Conservation (phyloP, 1,140 invertebrate species). For the Cydia amplana region DNA sequence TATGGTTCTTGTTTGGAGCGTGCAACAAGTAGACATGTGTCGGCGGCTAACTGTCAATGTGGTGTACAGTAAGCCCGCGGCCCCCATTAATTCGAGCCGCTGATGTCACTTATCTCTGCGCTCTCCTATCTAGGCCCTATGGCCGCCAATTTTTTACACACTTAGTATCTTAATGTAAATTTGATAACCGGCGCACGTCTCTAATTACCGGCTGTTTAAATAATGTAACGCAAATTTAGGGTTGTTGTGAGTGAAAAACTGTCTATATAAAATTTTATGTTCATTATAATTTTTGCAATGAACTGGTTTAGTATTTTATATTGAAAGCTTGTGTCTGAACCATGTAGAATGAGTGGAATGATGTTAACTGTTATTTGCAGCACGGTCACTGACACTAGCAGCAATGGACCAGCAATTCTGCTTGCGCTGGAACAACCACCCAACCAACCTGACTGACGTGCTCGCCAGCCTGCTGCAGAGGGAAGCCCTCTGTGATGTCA, state of each 20-base stretch:
- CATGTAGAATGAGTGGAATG: constrained; percentile 38
- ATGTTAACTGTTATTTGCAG: constrained; percentile 60
- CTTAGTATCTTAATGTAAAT: constrained; percentile 65
- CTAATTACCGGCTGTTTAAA: constrained; percentile 61
- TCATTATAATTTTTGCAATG: constrained; percentile 39
- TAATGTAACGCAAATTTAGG: constrained; percentile 51
- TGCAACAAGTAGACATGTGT: constrained; percentile 81
- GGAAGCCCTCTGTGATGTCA: constrained; percentile 94
- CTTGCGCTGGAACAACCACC: constrained; percentile 96
- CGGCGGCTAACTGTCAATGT: constrained; percentile 79
- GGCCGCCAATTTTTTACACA: constrained; percentile 77
- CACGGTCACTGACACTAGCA: constrained; percentile 79
- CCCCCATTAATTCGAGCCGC: constrained; percentile 78
- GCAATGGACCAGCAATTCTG: constrained; percentile 96
- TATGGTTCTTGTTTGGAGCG: constrained; percentile 75
- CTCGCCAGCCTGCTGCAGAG: constrained; percentile 91
- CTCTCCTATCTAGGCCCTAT: constrained; percentile 78
- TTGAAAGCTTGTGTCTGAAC: background rate
- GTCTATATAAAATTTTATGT: constrained; percentile 39
- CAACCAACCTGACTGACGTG: constrained; percentile 92
- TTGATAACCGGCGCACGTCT: constrained; percentile 70
- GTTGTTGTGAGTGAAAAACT: constrained; percentile 47
- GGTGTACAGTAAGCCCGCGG: constrained; percentile 79
- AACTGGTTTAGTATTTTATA: constrained; percentile 38
- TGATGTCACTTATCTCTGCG: constrained; percentile 78